phyloP scores from a whole-genome alignment of 2,113 vertebrate species.

The Pseudorhombus dupliciocellatus region DNA sequence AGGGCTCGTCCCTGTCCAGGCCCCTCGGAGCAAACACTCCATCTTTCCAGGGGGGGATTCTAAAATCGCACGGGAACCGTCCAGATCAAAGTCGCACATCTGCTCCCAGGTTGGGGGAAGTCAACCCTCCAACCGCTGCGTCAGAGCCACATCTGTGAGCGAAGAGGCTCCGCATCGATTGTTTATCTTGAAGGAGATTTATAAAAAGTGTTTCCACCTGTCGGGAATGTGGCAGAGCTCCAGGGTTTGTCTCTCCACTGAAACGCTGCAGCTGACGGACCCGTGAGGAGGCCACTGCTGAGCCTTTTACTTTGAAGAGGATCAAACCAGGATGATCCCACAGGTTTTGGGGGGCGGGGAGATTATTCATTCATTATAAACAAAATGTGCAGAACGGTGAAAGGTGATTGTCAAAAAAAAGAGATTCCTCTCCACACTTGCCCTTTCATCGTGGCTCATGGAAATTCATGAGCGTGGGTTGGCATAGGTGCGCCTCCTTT shows the following conservation, averaged over 20 bases:
- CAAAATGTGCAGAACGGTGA: not conserved
- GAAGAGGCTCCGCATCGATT: not conserved
- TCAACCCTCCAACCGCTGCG: not conserved
- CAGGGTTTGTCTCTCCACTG: constrained; percentile 25
- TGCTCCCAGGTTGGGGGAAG: constrained; percentile 42
- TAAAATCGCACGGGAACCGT: constrained; percentile 23
- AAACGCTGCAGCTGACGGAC: not conserved
- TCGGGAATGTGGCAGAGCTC: constrained; percentile 43
- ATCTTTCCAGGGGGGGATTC: constrained; percentile 22
- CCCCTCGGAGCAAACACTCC: constrained; percentile 60
- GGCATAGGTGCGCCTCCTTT: not conserved
- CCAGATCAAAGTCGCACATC: constrained; percentile 59
- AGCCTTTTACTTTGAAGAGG: constrained; percentile 29
- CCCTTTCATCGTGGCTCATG: constrained; percentile 22
- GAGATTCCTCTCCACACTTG: constrained; percentile 10
- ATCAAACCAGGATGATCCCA: constrained; percentile 21
- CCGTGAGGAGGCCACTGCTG: constrained; percentile 22
- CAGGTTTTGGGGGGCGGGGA: constrained; percentile 7
- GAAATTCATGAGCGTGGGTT: not conserved
- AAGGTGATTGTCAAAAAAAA: constrained; percentile 12
- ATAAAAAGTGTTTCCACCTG: constrained; percentile 15
- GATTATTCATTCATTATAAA: constrained; percentile 16
- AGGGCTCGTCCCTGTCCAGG: constrained; percentile 33
- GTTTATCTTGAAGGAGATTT: not conserved
- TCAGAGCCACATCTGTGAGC: constrained; percentile 7